These are phyloP conservation scores for Heliconius charithonia DNA, from an alignment of 2,888 invertebrate species.

Conservation along the genomic window DNA sequence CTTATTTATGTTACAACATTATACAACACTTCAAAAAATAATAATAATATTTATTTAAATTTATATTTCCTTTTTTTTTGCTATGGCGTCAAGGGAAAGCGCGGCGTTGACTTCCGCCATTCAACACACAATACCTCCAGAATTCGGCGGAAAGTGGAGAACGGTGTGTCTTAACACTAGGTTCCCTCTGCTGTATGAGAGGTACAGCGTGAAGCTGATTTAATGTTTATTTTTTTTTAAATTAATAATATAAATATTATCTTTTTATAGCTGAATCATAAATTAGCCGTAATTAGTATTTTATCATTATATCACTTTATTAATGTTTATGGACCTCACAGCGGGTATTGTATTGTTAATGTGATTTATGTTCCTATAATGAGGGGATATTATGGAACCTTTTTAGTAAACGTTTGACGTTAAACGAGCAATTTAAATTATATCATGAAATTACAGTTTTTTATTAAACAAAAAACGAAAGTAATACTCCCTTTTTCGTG, in stretches of 20 bases:
- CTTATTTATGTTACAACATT: too few species aligned
- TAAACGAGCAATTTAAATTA: neutral
- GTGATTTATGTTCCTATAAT: slow-evolving; percentile 16
- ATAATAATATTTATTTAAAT: neutral
- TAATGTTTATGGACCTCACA: slow-evolving; percentile 28
- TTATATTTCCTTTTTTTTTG: neutral
- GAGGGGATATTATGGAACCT: neutral
- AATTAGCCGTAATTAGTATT: slow-evolving; percentile 24
- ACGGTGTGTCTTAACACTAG: too few species aligned
- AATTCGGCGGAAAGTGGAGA: neutral
- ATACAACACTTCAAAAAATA: too few species aligned
- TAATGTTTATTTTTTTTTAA: too few species aligned
- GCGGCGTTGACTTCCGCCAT: neutral
- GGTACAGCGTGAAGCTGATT: too few species aligned
- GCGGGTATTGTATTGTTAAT: slow-evolving; percentile 22
- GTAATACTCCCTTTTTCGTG: too few species aligned
- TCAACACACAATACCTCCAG: neutral
- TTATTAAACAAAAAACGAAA: too few species aligned
- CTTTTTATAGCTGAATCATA: slow-evolving; percentile 2
- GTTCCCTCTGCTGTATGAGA: too few species aligned
- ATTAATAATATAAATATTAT: neutral
- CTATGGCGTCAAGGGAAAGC: neutral
- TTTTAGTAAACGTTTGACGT: neutral
- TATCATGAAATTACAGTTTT: too few species aligned
- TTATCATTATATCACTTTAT: slow-evolving; percentile 22